Evolutionary conservation across 2,888 invertebrate genomes (phyloP).

Genomic region (Cephus spinipes): DNA sequence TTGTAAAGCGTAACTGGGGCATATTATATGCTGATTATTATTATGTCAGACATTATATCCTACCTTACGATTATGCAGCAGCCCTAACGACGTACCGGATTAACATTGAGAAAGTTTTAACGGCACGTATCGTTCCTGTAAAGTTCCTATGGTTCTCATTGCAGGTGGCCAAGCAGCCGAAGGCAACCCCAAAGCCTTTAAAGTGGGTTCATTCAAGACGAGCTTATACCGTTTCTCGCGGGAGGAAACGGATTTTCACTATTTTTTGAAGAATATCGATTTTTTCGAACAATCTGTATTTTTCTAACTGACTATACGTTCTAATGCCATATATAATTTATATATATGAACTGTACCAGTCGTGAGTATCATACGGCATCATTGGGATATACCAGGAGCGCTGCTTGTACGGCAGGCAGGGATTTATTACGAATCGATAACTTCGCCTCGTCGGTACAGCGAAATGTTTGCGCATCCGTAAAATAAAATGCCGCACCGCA

Average conservation of each 20-base stretch:
- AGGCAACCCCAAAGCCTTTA: not conserved
- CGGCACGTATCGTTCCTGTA: not conserved
- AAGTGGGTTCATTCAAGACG: slow-evolving; percentile 9
- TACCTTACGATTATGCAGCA: not conserved
- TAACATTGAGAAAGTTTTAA: slow-evolving; percentile 6
- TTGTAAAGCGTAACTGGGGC: not conserved
- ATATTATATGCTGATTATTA: not conserved
- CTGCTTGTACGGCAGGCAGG: slow-evolving; percentile 40
- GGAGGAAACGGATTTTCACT: not conserved
- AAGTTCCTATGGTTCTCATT: not conserved
- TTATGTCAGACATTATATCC: not conserved
- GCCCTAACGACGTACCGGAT: slow-evolving; percentile 2
- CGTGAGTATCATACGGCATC: slow-evolving; percentile 45
- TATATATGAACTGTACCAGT: not conserved
- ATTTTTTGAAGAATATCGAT: not conserved
- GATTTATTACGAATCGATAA: slow-evolving; percentile 56
- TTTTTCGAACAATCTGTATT: slow-evolving; percentile 37
- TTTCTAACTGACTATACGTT: slow-evolving; percentile 46
- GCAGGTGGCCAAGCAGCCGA: not conserved
- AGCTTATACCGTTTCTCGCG: slow-evolving; percentile 5
- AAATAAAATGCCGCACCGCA: slow-evolving; percentile 12
- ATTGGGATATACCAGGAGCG: slow-evolving; percentile 48
- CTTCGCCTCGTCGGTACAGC: slow-evolving; percentile 27
- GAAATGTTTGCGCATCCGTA: slow-evolving; percentile 27
- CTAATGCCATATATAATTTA: not conserved